A percentile compares a stretch with the other conserved stretches of the same genome.
Conservation (phyloP, 1,140 invertebrate species). For the Ruditapes philippinarum region DNA sequence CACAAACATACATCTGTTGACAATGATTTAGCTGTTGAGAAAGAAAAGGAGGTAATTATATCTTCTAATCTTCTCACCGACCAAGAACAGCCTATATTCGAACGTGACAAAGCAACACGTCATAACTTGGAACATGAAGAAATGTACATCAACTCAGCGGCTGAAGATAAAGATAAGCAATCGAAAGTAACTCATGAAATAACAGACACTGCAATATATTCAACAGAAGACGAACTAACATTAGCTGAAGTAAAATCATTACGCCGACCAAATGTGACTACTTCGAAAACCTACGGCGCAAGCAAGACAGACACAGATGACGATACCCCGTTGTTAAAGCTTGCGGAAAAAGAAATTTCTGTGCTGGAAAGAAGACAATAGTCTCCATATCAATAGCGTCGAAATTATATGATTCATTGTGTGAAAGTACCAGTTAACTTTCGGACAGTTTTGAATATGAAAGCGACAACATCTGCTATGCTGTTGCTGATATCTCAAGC, state of each 20-base stretch:
- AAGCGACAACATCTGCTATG: not conserved
- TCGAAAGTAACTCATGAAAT: not conserved
- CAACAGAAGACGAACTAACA: not conserved
- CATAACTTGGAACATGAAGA: not conserved
- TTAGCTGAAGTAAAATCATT: not conserved
- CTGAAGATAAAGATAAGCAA: not conserved
- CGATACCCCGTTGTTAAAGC: not conserved
- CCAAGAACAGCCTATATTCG: not conserved
- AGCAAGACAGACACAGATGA: not conserved
- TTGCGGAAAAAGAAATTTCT: not conserved
- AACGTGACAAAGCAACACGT: not conserved
- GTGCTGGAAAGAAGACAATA: not conserved
- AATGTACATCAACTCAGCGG: not conserved
- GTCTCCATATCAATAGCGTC: not conserved
- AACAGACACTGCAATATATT: not conserved
- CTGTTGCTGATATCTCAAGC: not conserved
- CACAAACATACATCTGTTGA: not conserved
- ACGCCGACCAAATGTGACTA: not conserved
- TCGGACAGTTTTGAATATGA: not conserved
- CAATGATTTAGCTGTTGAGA: not conserved
- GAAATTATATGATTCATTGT: not conserved
- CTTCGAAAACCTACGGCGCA: not conserved
- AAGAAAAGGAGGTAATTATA: not conserved
- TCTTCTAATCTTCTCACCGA: not conserved
- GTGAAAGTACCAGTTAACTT: not conserved